Base-by-base conservation (phyloP, 2,113 vertebrate genomes). In the Carassius auratus region DNA sequence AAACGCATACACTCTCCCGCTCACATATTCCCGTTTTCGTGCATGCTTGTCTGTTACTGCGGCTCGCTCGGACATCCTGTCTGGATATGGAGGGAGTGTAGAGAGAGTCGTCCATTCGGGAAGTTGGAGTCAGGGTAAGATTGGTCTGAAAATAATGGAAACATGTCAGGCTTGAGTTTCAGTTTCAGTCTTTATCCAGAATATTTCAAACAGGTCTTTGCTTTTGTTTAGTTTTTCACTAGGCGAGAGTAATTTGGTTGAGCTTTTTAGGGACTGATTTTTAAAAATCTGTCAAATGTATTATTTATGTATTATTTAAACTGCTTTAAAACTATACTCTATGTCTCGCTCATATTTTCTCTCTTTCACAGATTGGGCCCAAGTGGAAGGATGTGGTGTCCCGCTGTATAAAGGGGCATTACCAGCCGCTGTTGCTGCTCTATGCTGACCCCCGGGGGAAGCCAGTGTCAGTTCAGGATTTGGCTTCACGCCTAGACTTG, bases 361-460 rank as follows among this genome's bases (percentile, higher is more conserved):
- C 23, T 36, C 55, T 42, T 42, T 30, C 33, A 76, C 91, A 99
- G 98, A 98, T 99, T 86, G 97, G 98, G 19, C 97, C 97, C 33
- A 98, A 97, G 91, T 99, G 98, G 98, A 99, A 98, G 91, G 98
- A 99, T 91, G 98, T 99, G 87, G 97, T 99, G 30, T 98, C 96
- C 5, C 97, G 97, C 88, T 99, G 98, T 93, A 99, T 99, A 86
- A 98, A 97, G 83, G 97, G 97, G 26, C 97, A 97, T 91, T 99
- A 99, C 91, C 97, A 99, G 93, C 98, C 98, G 23, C 94, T 99
- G 89, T 95, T 99, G 86, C 95, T 99, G 87, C 96, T 99, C 69
- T 99, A 99, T 91, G 98, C 98, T 61, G 97, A 99, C 92, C 98
- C 97, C 1, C 95, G 96, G 69, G 98, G 98, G 79, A 96, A 97